Percentiles rank a stretch among this genome's conserved stretches.
Conservation (phyloP, 1,140 invertebrate genomes). For the Drosophila ananassae region DNA sequence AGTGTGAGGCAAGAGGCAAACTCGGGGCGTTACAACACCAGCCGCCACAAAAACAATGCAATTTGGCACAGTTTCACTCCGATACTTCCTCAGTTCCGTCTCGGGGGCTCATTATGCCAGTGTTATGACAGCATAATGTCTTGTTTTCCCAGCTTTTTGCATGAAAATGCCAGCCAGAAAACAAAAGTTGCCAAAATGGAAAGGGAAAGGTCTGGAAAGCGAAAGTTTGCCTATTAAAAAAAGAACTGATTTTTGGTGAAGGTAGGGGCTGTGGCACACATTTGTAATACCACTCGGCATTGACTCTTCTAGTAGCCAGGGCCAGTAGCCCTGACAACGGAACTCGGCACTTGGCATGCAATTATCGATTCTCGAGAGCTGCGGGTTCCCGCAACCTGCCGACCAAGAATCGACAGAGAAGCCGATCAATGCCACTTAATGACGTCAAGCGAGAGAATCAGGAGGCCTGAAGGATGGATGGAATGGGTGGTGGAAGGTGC, state of each 20-base stretch:
- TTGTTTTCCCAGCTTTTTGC: constrained; percentile 29
- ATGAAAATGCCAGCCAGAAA: constrained; percentile 35
- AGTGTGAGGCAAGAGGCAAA: constrained; percentile 58
- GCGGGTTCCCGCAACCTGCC: constrained; percentile 35
- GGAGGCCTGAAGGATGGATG: constrained; percentile 5
- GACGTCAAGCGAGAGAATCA: constrained; percentile 39
- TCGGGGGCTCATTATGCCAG: constrained; percentile 55
- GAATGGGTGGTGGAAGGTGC: constrained; percentile 11
- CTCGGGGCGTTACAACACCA: constrained; percentile 24
- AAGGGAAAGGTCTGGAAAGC: constrained; percentile 63
- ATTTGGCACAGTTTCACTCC: constrained; percentile 63
- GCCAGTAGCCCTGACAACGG: constrained; percentile 47
- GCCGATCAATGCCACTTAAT: constrained; percentile 62
- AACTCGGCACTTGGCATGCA: constrained; percentile 52
- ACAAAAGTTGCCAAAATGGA: constrained; percentile 27
- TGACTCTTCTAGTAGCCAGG: constrained; percentile 13
- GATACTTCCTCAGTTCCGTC: constrained; percentile 55
- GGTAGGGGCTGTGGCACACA: constrained; percentile 30
- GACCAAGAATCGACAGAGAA: constrained; percentile 6
- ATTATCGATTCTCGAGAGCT: constrained; percentile 67
- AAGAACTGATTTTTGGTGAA: constrained; percentile 18
- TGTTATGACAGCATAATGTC: constrained; percentile 58
- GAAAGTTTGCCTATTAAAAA: constrained; percentile 39
- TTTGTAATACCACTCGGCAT: constrained; percentile 27
- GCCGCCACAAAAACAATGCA: constrained; percentile 53